These are phyloP conservation scores for Eupristina koningsbergeri DNA, from an alignment of 1,140 invertebrate species.

Conservation along the genomic window DNA sequence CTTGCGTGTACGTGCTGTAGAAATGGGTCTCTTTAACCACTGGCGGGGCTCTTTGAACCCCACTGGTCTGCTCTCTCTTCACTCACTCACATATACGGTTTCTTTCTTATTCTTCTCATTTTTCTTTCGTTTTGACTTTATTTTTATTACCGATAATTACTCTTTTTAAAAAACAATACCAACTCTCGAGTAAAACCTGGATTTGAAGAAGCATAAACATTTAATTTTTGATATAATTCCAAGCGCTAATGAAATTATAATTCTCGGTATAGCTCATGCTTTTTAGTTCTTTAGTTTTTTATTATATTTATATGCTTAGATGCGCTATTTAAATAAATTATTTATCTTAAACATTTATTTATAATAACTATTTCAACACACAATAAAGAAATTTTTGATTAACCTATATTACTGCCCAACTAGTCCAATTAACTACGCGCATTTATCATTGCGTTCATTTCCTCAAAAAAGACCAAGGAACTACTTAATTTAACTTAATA, in stretches of 20 bases:
- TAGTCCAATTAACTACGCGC: too few relatives aligned
- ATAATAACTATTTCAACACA: too few relatives aligned
- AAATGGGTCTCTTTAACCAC: slow-evolving; percentile 32
- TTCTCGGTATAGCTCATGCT: too few relatives aligned
- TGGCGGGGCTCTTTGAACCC: slow-evolving; percentile 46
- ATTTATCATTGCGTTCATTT: too few relatives aligned
- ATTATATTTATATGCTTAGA: not conserved
- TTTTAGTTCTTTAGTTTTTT: not conserved
- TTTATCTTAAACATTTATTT: too few relatives aligned
- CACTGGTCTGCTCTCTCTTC: slow-evolving; percentile 15
- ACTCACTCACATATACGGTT: not conserved
- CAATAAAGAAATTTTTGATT: too few relatives aligned
- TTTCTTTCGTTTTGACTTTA: not conserved
- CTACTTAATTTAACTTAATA: too few relatives aligned
- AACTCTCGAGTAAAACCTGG: not conserved
- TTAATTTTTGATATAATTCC: not conserved
- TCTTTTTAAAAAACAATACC: not conserved
- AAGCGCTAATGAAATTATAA: too few relatives aligned
- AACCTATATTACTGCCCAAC: too few relatives aligned
- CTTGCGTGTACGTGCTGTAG: slow-evolving; percentile 38
- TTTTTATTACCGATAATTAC: not conserved
- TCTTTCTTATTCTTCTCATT: not conserved
- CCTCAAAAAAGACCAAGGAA: too few relatives aligned
- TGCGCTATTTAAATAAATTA: too few relatives aligned
- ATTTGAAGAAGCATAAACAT: not conserved